These are phyloP conservation scores for Seira ritae DNA, from an alignment of 2,888 invertebrate genomes.

Conservation along the genomic window DNA sequence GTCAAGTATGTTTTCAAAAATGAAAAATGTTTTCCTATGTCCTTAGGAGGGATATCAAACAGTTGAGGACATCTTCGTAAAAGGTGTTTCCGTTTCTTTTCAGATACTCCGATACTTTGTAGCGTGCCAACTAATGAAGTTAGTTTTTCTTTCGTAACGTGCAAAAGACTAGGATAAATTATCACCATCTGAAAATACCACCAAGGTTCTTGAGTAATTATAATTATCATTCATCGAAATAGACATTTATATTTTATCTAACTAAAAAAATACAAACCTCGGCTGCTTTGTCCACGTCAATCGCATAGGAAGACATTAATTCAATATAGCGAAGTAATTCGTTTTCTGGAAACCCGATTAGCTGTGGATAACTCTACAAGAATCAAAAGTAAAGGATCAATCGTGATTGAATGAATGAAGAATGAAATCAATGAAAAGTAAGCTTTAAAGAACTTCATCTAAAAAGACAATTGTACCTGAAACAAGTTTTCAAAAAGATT, in stretches of 20 bases:
- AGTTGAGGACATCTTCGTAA: slow-evolving; percentile 59
- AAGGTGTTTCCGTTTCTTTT: slow-evolving; percentile 44
- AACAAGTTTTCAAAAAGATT: slow-evolving; percentile 40
- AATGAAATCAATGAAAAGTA: background rate
- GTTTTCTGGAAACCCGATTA: slow-evolving; percentile 38
- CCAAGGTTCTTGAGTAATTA: background rate
- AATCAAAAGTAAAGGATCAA: background rate
- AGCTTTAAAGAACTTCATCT: no score
- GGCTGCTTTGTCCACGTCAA: slow-evolving; percentile 43
- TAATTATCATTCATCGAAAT: slow-evolving; percentile 43
- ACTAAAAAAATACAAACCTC: slow-evolving; percentile 44
- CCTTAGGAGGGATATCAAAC: slow-evolving; percentile 28
- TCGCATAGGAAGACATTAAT: slow-evolving; percentile 40
- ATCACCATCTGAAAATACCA: slow-evolving; percentile 55
- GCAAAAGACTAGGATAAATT: slow-evolving; percentile 60
- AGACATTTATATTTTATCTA: no score
- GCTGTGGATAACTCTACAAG: slow-evolving; percentile 44
- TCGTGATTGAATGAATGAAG: background rate
- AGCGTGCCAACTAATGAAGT: slow-evolving; percentile 29
- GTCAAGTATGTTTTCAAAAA: slow-evolving; percentile 66
- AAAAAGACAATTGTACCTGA: slow-evolving; percentile 25
- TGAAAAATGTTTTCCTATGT: slow-evolving; percentile 31
- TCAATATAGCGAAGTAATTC: slow-evolving; percentile 48
- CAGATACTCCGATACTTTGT: slow-evolving; percentile 50
- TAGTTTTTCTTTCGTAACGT: slow-evolving; percentile 17